Evolutionary conservation across 2,113 vertebrate genomes (phyloP).

Genomic region (Sylvia atricapilla): DNA sequence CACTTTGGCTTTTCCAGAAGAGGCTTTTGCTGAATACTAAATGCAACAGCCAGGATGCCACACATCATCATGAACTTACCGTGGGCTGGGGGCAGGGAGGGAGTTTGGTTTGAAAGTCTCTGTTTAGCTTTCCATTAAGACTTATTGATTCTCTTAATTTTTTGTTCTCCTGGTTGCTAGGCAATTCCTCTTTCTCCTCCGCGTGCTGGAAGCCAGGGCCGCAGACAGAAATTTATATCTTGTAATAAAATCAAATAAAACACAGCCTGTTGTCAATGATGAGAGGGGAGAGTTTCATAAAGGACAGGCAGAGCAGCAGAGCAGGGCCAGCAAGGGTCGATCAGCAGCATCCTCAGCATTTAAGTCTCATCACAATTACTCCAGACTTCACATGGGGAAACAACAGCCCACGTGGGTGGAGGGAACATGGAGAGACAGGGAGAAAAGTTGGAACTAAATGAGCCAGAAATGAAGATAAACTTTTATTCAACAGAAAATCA

Average conservation of each 20-base stretch:
- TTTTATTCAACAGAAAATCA: not conserved
- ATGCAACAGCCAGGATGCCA: not conserved
- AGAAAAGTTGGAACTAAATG: not conserved
- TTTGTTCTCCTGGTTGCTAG: slow-evolving; percentile 61
- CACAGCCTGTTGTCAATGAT: not conserved
- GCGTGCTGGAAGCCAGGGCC: not conserved
- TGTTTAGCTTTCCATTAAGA: slow-evolving; percentile 56
- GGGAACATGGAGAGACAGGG: not conserved
- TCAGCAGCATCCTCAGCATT: not conserved
- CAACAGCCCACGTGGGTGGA: not conserved
- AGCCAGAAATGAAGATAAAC: not conserved
- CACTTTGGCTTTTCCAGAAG: not conserved
- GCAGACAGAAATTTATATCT: slow-evolving; percentile 62
- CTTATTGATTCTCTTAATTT: slow-evolving; percentile 61
- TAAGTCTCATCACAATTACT: not conserved
- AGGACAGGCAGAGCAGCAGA: not conserved
- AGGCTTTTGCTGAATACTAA: not conserved
- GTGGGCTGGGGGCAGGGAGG: not conserved
- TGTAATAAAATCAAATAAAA: slow-evolving; percentile 61
- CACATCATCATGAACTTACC: not conserved
- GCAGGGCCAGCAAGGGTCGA: not conserved
- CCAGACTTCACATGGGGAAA: not conserved
- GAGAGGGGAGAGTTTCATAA: not conserved
- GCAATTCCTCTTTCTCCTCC: slow-evolving; percentile 24
- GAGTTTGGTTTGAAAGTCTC: not conserved